Base-by-base conservation (phyloP, 2,888 invertebrate genomes). In the Tromatobia lineatoria region DNA sequence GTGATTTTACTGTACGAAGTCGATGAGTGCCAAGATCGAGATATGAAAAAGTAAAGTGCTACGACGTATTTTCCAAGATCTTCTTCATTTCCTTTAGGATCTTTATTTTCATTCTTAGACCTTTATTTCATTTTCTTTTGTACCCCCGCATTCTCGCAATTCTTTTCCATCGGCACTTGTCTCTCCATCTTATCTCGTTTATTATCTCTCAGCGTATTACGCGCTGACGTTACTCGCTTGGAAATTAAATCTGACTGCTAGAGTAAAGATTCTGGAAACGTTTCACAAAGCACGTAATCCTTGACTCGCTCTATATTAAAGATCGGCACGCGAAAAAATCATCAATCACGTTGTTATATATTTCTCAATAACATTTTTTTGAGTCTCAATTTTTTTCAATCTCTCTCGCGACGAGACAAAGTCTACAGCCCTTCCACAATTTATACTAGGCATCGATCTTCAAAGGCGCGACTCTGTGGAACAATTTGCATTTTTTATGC, bases 171-270 rank as follows among this genome's bases (percentile, higher is more conserved):
- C 59, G 66, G 57, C 75, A 34, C 45, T 66, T 64, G 71, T 70
- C 75, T 77, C 69, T 29, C 38, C 59, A 66, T 80, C 78, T 86
- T 85, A 87, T 87, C 86, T 86, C 87, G 83, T 87, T 87, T 80
- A 86, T 87, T 86, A 87, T 86, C 76, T 66, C 71, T 70, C 45
- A 11, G 71, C 61, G 70, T 59, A 82, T 82, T 82, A 61, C 71
- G 76, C 69, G 45, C 61, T 54, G 78, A 85, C 76, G 79, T 70
- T 61, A 78, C 78, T 42, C 81, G 67, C 77, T 78, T 85, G 73
- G 59, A 84, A 86, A 86, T 86, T 84, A 85, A 85, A 86, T 85
- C 84, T 83, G 74, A 74, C 66, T 18, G 59, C 59, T 23, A 52
- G 42, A 80, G 52, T 84, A 83, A 86, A 82, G 82, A 82, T 86